Base-by-base conservation (phyloP, 92 coral and sea anemone species). In the Palythoa grandis region DNA sequence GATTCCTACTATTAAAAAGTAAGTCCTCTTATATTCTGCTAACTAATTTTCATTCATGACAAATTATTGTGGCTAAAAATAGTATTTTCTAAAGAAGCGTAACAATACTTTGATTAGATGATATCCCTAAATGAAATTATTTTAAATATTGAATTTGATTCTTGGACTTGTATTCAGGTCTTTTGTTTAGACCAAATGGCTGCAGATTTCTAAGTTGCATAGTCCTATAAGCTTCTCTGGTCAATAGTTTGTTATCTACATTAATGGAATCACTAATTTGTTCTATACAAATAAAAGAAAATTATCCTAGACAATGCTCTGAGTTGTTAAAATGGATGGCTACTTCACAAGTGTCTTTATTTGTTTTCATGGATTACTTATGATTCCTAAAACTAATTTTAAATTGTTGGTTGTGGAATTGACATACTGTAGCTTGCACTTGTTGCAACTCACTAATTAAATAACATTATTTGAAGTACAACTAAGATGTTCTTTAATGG, bases 141-240 rank as follows among this genome's bases (percentile, higher is more conserved):
- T 52, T 52, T 52, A 11, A 52, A 52, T 52, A 72, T 39, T 68
- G 47, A 79, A 60, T 70, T 50, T 50, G 14, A 52, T 56, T 78
- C 47, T 53, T 53, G 70, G 67, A 53, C 50, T 78, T 78, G 56
- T 79, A 54, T 79, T 79, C 39, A 58, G 58, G 58, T 70, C 84
- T 69, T 70, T 79, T 79, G 72, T 79, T 79, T 23, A 79, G 72
- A 72, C 84, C 84, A 70, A 56, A 29, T 37, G 84, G 84, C 61
- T 56, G 63, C 72, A 79, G 58, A 79, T 72, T 58, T 35, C 84
- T 39, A 69, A 79, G 63, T 47, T 79, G 84, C 37, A 72, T 58
- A 79, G 84, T 79, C 84, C 84, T 58, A 60, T 79, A 79, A 72
- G 84, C 84, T 79, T 79, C 84, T 35, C 84, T 72, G 84, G 37